Percentiles rank a stretch among this genome's conserved stretches.
Evolutionary conservation across 2,888 invertebrate species (phyloP).

Genomic region (Ceramica pisi): DNA sequence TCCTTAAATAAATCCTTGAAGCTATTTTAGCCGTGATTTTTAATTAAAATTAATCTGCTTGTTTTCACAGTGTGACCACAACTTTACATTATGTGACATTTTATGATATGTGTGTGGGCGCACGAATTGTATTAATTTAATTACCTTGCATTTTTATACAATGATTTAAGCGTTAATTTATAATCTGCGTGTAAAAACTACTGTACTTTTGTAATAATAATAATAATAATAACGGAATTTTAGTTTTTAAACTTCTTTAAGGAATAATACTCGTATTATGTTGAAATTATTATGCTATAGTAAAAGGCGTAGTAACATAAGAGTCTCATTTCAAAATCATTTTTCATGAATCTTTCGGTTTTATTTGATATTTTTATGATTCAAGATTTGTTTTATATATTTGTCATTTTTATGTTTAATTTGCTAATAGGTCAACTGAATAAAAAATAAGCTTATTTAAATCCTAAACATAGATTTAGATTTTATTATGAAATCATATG

Average conservation of each 20-base stretch:
- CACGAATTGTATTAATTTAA: slow-evolving; percentile 33
- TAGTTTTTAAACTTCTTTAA: neutral
- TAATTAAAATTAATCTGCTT: neutral
- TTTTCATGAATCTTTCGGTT: neutral
- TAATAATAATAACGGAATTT: too few relatives aligned
- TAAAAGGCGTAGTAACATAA: too few relatives aligned
- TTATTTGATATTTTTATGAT: slow-evolving; percentile 1
- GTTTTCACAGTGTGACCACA: slow-evolving; percentile 2
- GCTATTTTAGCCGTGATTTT: neutral
- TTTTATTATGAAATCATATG: slow-evolving; percentile 37
- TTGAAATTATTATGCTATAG: neutral
- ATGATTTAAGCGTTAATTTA: slow-evolving; percentile 4
- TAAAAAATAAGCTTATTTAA: neutral
- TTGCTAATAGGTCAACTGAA: slow-evolving; percentile 4
- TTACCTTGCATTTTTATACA: slow-evolving; percentile 38
- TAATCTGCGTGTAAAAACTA: slow-evolving; percentile 3
- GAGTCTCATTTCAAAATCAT: too few relatives aligned
- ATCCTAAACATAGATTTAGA: slow-evolving; percentile 10
- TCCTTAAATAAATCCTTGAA: neutral
- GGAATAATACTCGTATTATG: neutral
- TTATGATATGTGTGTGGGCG: slow-evolving; percentile 38
- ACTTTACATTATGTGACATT: slow-evolving; percentile 38
- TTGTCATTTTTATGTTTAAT: too few relatives aligned
- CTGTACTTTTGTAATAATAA: neutral
- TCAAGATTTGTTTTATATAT: neutral